Evolutionary conservation across 1,140 invertebrate species (phyloP), one percentile per base, ranked within the genome.

Genomic region (Stegodyphus dumicola): DNA sequence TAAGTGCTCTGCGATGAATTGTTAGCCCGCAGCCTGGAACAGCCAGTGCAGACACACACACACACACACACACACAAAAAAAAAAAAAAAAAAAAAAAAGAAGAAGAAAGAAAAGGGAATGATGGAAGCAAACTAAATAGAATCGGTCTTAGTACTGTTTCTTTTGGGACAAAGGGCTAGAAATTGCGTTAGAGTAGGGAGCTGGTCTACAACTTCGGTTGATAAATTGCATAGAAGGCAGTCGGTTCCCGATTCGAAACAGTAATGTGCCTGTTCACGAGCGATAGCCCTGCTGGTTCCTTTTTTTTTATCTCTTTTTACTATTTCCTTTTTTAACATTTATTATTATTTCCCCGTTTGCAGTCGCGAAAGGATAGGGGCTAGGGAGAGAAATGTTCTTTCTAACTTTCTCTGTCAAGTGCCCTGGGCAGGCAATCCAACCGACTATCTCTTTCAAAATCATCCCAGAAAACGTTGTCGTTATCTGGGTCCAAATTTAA

Each of bases 401-500:
- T 56, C 65, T 78, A 78, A 78, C 77, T 78, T 78, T 78, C 69
- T 52, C 77, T 60, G 77, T 67, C 77, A 69, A 78, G 65, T 69
- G 77, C 77, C 77, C 51, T 54, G 67, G 77, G 77, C 77, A 66
- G 56, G 48, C 56, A 7, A 7, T 33, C 13, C 13, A 49, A 54
- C 66, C 70, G 18, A 65, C 78, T 81, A 81, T 81, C 78, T 81
- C 69, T 73, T 64, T 73, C 54, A 64, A 51, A 81, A 81, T 81
- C 78, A 81, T 73, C 78, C 69, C 69, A 73, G 69, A 71, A 81
- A 71, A 65, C 78, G 78, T 73, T 81, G 67, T 73, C 78, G 78
- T 81, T 81, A 81, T 81, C 78, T 73, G 69, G 33, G 33, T 69
- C 53, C 69, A 18, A 81, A 81, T 81, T 81, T 81, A 81, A 81